Conservation (phyloP, 2,113 vertebrate genomes). For the Platycercus adscitus region DNA sequence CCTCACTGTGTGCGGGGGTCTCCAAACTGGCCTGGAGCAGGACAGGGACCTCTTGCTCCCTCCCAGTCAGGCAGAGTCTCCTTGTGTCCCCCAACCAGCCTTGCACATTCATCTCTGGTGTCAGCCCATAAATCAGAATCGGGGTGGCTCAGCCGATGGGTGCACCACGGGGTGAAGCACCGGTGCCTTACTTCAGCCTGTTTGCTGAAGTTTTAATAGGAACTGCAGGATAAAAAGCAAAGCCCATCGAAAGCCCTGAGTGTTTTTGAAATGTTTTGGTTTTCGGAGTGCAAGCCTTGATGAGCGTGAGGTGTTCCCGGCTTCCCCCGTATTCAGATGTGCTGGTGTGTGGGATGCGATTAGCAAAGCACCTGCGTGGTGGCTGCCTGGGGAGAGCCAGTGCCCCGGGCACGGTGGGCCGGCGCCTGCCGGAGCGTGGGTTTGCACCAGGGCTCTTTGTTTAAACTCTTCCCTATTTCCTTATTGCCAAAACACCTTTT, state of each 20-base stretch:
- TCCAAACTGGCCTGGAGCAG: neutral
- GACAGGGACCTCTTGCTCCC: neutral
- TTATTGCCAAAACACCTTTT: neutral
- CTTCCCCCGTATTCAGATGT: neutral
- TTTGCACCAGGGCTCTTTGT: neutral
- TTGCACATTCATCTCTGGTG: neutral
- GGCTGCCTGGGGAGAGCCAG: neutral
- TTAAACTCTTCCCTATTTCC: neutral
- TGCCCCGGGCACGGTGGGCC: rapidly evolving
- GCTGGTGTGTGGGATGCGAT: neutral
- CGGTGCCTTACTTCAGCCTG: neutral
- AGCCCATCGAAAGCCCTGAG: neutral
- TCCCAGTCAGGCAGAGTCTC: neutral
- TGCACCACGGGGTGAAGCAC: neutral
- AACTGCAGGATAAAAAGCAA: neutral
- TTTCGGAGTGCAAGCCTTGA: neutral
- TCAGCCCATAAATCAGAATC: neutral
- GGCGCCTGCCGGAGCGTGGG: neutral
- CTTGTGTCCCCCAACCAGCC: neutral
- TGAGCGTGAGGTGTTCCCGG: neutral
- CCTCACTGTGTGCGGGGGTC: rapidly evolving
- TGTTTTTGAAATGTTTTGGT: neutral
- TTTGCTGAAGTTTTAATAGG: neutral
- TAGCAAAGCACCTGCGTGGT: neutral
- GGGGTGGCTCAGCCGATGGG: neutral